Evolutionary conservation across 2,797 vertebrate genomes (phyloP).

Genomic region (Diceros bicornis): DNA sequence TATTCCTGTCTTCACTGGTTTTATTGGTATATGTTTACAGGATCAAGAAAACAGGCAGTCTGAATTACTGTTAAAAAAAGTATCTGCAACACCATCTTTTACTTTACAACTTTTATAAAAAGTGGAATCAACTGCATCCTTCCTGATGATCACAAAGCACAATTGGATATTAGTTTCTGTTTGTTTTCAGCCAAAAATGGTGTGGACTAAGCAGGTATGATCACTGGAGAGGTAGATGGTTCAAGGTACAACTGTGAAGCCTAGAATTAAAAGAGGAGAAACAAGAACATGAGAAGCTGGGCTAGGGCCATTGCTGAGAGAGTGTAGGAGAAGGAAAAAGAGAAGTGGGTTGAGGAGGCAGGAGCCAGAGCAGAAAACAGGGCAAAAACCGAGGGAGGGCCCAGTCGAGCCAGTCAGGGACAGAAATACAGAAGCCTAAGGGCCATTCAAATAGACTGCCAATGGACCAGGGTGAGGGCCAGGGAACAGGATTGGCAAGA

Average conservation of each 20-base stretch:
- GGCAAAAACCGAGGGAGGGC: not conserved
- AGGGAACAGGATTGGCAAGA: constrained; percentile 34
- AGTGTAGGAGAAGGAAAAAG: not conserved
- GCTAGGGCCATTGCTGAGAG: not conserved
- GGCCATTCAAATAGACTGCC: not conserved
- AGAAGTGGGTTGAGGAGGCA: not conserved
- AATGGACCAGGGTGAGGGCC: not conserved
- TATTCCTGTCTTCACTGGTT: not conserved
- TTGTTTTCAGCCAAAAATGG: constrained; percentile 39
- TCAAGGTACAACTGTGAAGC: not conserved
- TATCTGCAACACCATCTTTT: not conserved
- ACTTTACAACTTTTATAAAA: constrained; percentile 40
- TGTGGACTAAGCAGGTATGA: not conserved
- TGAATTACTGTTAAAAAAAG: constrained; percentile 47
- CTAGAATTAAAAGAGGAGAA: not conserved
- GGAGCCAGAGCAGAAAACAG: not conserved
- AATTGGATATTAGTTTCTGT: not conserved
- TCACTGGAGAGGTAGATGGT: not conserved
- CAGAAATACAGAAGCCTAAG: constrained; percentile 18
- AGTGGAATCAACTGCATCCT: not conserved
- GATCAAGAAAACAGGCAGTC: constrained; percentile 36
- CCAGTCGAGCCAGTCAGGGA: not conserved
- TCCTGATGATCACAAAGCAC: not conserved
- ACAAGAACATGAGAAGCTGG: not conserved
- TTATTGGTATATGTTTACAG: constrained; percentile 57